phyloP scores from a whole-genome alignment of 2,113 vertebrate species.

The Entelurus aequoreus region DNA sequence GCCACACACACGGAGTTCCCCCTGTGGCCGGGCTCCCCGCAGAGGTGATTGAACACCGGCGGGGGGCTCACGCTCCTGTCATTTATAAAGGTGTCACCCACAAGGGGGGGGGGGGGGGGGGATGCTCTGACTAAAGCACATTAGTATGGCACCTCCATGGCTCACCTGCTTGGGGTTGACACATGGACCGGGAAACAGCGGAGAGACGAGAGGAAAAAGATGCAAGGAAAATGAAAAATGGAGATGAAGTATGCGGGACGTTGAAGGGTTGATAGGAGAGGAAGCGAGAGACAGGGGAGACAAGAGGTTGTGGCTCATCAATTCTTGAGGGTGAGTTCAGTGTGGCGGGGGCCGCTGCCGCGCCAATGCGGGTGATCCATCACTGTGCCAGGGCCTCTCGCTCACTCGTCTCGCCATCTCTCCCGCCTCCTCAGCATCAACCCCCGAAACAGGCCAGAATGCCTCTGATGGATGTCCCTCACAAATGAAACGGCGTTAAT shows the following conservation, averaged over 20 bases:
- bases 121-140: conserved; percentile 62
- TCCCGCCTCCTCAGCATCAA: conserved; percentile 10
- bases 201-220: conserved; percentile 6
- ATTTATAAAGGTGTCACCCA: conserved; percentile 64
- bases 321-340: conserved; percentile 62
- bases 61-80: conserved; percentile 42
- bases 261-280: conserved; percentile 38
- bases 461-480: conserved; percentile 54
- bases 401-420: conserved; percentile 35
- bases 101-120: conserved; percentile 22
- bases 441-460: conserved; percentile 45
- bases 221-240: conserved; percentile 19
- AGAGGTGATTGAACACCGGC: conserved; percentile 62
- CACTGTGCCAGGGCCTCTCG: conserved; percentile 46
- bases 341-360: conserved; percentile 49
- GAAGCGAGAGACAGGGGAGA: conserved; percentile 38
- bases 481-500: conserved; percentile 20
- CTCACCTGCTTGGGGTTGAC: conserved; percentile 38
- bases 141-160: conserved; percentile 54
- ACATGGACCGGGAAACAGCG: conserved; percentile 21
- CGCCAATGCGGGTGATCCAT: conserved; percentile 65
- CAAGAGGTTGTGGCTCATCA: conserved; percentile 66
- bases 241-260: conserved; percentile 22
- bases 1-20: conserved; percentile 28
- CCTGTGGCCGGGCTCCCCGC: conserved; percentile 35